These are phyloP conservation scores for Trachymyrmex septentrionalis DNA, from an alignment of 1,140 invertebrate genomes.

Conservation along the genomic window DNA sequence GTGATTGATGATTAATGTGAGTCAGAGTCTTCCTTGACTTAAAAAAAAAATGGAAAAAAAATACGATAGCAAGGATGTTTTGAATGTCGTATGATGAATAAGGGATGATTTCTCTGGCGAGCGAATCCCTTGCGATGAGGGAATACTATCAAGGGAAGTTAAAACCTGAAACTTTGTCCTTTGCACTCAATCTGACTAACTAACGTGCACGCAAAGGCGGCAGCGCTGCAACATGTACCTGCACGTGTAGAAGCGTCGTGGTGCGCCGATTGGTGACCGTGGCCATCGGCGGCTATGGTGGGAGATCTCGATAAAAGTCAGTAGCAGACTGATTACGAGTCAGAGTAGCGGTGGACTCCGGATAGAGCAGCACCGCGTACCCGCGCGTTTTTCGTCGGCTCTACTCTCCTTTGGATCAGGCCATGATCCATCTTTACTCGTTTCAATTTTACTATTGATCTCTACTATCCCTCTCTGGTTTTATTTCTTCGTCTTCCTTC, in stretches of 20 bases:
- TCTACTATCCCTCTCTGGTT: neutral
- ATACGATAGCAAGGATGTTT: neutral
- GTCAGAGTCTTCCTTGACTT: neutral
- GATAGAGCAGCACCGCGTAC: constrained; percentile 66
- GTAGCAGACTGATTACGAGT: constrained; percentile 83
- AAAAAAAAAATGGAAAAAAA: neutral
- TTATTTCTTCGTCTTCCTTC: neutral
- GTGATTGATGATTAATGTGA: neutral
- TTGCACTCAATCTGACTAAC: constrained; percentile 17
- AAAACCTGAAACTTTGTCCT: neutral
- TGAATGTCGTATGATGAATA: neutral
- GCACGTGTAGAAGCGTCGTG: constrained; percentile 31
- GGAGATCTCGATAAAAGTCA: constrained; percentile 84
- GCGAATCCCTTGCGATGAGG: neutral
- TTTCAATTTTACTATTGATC: neutral
- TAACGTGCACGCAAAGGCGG: neutral
- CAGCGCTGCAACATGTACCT: constrained; percentile 9
- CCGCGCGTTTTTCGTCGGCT: constrained; percentile 58
- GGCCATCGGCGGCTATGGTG: constrained; percentile 74
- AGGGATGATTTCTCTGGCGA: neutral
- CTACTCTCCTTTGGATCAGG: neutral
- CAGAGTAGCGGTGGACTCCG: constrained; percentile 84
- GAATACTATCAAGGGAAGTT: neutral
- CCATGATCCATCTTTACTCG: neutral
- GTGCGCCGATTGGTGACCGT: constrained; percentile 39